Percentiles rank a stretch among this genome's conserved stretches.
Evolutionary conservation across 2,888 invertebrate species (phyloP).

Genomic region (Cyclophora albipunctata): DNA sequence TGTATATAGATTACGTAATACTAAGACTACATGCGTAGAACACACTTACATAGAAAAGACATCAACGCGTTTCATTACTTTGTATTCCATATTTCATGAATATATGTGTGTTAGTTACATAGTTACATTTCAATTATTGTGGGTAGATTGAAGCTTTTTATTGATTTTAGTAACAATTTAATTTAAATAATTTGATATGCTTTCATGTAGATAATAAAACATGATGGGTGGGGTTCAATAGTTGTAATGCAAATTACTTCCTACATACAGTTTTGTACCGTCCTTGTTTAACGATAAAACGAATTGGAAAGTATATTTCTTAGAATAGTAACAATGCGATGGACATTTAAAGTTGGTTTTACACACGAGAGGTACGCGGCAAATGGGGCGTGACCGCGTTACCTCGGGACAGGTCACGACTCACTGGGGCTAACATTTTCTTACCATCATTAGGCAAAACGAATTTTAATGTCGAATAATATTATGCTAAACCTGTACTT

Average conservation of each 20-base stretch:
- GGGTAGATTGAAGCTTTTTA: too few species aligned
- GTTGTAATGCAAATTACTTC: slow-evolving; percentile 4
- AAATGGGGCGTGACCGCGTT: slow-evolving; percentile 62
- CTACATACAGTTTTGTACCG: slow-evolving; percentile 11
- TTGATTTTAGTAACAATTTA: too few species aligned
- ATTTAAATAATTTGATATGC: neutral
- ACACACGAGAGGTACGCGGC: slow-evolving; percentile 35
- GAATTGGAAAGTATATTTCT: slow-evolving; percentile 26
- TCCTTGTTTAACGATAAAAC: slow-evolving; percentile 25
- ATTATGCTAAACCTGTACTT: neutral
- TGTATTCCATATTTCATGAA: neutral
- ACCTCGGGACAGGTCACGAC: slow-evolving; percentile 55
- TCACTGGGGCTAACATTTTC: slow-evolving; percentile 24
- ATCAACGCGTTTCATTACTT: slow-evolving; percentile 1
- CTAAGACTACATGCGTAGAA: too few species aligned
- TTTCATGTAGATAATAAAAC: too few species aligned
- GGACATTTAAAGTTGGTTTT: slow-evolving; percentile 35
- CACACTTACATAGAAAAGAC: neutral
- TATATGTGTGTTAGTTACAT: too few species aligned
- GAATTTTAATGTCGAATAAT: neutral
- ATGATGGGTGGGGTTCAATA: neutral
- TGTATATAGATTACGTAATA: too few species aligned
- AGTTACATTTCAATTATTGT: too few species aligned
- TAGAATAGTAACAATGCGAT: slow-evolving; percentile 34
- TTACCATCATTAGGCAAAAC: neutral